phyloP scores from a whole-genome alignment of 2,113 vertebrate genomes.

The Atherinomorus stipes region DNA sequence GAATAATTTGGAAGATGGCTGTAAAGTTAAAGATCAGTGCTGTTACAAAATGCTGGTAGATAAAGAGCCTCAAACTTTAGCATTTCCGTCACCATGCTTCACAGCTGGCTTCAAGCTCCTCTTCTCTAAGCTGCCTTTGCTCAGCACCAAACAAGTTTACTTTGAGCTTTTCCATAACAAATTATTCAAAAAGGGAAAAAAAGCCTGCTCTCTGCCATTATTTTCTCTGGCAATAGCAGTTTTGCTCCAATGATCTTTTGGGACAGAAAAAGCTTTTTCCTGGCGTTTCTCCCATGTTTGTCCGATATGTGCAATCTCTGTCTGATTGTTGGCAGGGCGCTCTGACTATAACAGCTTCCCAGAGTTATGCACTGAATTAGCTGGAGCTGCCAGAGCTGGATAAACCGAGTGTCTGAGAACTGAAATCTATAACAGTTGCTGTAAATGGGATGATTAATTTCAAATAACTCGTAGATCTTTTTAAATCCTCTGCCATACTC shows the following conservation, averaged over 20 bases:
- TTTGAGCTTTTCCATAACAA: background rate
- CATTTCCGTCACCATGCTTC: background rate
- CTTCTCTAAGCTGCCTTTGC: too few relatives aligned
- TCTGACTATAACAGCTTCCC: background rate
- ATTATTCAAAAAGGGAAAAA: background rate
- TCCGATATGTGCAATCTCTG: background rate
- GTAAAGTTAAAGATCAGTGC: too few relatives aligned
- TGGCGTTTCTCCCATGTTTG: background rate
- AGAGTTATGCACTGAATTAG: background rate
- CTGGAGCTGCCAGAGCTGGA: background rate
- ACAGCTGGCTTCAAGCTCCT: background rate
- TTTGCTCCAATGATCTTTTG: background rate
- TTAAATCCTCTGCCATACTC: background rate
- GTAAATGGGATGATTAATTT: background rate
- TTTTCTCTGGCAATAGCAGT: background rate
- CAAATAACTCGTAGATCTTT: background rate
- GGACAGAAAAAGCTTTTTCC: background rate
- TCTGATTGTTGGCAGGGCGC: background rate
- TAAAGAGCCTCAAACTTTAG: background rate
- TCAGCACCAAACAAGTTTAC: too few relatives aligned
- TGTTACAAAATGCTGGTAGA: too few relatives aligned
- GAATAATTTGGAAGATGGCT: too few relatives aligned
- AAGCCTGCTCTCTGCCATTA: background rate
- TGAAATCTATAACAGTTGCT: background rate
- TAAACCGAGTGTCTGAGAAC: too few relatives aligned